A percentile compares a stretch with the other conserved stretches of the same genome.
These are phyloP conservation scores for Heliconius cydno DNA, from an alignment of 2,888 invertebrate genomes.

Conservation along the genomic window DNA sequence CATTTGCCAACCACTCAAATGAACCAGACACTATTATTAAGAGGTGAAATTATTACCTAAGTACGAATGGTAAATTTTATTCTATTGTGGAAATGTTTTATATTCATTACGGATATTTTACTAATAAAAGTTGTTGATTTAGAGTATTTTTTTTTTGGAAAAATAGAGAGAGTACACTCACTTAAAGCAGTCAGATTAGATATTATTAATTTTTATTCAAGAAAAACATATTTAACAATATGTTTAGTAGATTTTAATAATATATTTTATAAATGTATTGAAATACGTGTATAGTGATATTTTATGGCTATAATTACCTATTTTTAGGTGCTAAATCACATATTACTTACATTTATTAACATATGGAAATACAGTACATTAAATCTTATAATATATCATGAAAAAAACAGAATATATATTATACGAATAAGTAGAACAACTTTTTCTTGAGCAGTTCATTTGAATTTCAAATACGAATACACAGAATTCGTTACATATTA, in stretches of 20 bases:
- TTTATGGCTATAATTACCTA: no score
- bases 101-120: background rate
- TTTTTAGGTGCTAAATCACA: no score
- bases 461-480: slow-evolving; percentile 36
- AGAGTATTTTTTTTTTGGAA: no score
- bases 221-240: no score
- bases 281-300: no score
- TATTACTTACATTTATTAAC: background rate
- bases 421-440: slow-evolving; percentile 11
- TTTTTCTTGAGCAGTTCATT: slow-evolving; percentile 30
- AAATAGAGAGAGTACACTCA: no score
- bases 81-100: slow-evolving; percentile 23
- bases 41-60: slow-evolving; percentile 59
- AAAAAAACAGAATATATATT: slow-evolving; percentile 5
- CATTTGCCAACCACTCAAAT: slow-evolving; percentile 52
- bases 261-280: no score
- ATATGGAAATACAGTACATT: background rate
- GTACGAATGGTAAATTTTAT: slow-evolving; percentile 22
- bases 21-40: slow-evolving; percentile 54
- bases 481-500: slow-evolving; percentile 36
- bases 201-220: no score
- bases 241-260: no score
- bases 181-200: no score
- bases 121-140: no score
- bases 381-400: background rate